Conservation (phyloP, 2,888 invertebrate species). For the Trissonchulus sp. region DNA sequence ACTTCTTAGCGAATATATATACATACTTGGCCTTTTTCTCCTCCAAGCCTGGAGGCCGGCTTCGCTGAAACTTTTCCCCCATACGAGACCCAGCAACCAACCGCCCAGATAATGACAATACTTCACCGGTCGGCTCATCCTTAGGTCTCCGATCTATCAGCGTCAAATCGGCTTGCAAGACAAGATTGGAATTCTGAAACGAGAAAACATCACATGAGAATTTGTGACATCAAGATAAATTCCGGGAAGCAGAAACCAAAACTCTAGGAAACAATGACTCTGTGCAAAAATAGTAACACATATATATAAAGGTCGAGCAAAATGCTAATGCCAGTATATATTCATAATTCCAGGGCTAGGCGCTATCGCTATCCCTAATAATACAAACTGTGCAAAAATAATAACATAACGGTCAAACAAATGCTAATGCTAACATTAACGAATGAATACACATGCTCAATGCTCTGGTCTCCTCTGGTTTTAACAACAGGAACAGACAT, state of each 20-base stretch:
- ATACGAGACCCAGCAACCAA: conserved; percentile 82
- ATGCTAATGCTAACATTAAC: too few species aligned
- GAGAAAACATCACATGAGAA: conserved; percentile 33
- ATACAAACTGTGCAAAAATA: too few species aligned
- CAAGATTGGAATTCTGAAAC: conserved; percentile 94
- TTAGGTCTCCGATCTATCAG: conserved; percentile 89
- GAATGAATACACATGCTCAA: too few species aligned
- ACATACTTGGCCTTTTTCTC: conserved; percentile 83
- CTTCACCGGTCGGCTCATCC: conserved; percentile 98
- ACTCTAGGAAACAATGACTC: neutral
- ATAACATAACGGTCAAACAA: too few species aligned
- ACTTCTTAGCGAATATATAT: neutral
- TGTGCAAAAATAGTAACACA: neutral
- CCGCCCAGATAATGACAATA: conserved; percentile 78
- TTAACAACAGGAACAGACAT: too few species aligned
- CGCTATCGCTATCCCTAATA: too few species aligned
- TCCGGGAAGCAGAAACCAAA: neutral
- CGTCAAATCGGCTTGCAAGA: conserved; percentile 95
- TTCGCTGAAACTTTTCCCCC: conserved; percentile 90
- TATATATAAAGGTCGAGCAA: too few species aligned
- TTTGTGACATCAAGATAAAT: neutral
- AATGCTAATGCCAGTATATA: too few species aligned
- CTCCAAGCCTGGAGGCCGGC: conserved; percentile 84
- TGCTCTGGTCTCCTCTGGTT: too few species aligned
- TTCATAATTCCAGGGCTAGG: too few species aligned